Evolutionary conservation across 64 coral and sea anemone genomes (phyloP), one percentile per base, ranked within the genome.

Genomic region (Anthopleura sola): DNA sequence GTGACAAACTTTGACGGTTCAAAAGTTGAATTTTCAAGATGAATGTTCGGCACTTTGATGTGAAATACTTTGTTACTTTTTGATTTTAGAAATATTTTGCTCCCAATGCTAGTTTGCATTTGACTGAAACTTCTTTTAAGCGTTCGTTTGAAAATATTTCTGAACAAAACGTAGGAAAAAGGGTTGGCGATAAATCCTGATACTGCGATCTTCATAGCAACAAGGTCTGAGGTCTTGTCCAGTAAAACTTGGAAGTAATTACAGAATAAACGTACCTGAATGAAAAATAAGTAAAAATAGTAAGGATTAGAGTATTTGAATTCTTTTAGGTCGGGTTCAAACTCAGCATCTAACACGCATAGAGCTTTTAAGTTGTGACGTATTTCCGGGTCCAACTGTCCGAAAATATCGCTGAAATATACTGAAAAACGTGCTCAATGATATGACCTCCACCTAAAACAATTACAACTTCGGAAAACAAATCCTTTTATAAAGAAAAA

Each of bases 131-230:
- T 56, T 26, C 18, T 17, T 6, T 36, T 24, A 20, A 91, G 48
- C 0, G 84, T 91, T 34, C 83, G 39, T 75, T 86, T 86, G 55
- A 91, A 91, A 37, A 78, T 80, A 37, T 23, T 74, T 60, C 78
- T 86, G 60, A 91, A 91, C 44, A 91, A 14, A 9, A 86, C 89
- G 38, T 91, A 91, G 23, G 78, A 80, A 29, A 91, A 91, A 10
- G 89, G 84, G 85, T 91, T 85, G 16, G 83, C 58, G 11, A 86
- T 16, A 47, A 91, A 91, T 79, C 77, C 85, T 16, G 55, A 37
- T 0, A 49, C 7, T 26, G 85, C 74, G 7, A 91, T 54, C 47
- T 49, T 91, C n/a, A 81, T 56, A 19, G 84, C 82, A 33, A 91
- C 28, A 23, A 66, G 58, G 56, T 91, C 89, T 16, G 64, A 24